Base-by-base conservation (phyloP, 2,888 invertebrate genomes). In the Eupithecia centaureata region DNA sequence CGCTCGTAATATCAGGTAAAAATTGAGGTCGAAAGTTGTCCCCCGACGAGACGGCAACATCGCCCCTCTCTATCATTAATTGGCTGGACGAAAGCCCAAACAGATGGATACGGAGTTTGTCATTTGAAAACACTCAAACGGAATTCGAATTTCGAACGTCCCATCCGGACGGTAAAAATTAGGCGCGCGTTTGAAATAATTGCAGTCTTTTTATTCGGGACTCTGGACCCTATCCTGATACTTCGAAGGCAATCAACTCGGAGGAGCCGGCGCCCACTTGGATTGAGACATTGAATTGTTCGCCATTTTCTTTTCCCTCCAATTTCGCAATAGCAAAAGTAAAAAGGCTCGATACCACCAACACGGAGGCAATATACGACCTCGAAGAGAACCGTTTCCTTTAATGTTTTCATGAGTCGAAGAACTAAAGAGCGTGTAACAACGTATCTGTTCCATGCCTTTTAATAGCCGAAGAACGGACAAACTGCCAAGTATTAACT, bases 281-380 rank as follows among this genome's bases (percentile, higher is more conserved):
- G 89, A 92, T 91, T 92, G 88, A 92, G 91, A 90, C 90, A 88
- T 91, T 88, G 84, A 86, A 88, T 76, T 87, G 89, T 89, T 88
- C 86, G 84, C 86, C 86, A 85, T 90, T 91, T 90, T 87, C 87
- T 86, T 90, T 90, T 86, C 82, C 82, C 82, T 84, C 86, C 87
- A 87, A 89, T 89, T 91, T 84, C 86, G 84, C 84, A 89, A 87
- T 88, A 87, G 87, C 81, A 85, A 89, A 86, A 86, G 86, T 85
- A 88, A 88, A 90, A 90, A 87, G 85, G 81, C 79, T 80, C 79
- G 84, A 89, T 88, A 88, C 89, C 88, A 87, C 87, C 86, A 86
- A 86, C 86, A 82, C 82, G 81, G 86, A 82, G 82, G 80, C 85
- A 85, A 90, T 89, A 87, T 88, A 89, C 87, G 87, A 86, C 75